A percentile compares a stretch with the other conserved stretches of the same genome.
Conservation (phyloP, 1,140 invertebrate species). For the Diabrotica undecimpunctata region DNA sequence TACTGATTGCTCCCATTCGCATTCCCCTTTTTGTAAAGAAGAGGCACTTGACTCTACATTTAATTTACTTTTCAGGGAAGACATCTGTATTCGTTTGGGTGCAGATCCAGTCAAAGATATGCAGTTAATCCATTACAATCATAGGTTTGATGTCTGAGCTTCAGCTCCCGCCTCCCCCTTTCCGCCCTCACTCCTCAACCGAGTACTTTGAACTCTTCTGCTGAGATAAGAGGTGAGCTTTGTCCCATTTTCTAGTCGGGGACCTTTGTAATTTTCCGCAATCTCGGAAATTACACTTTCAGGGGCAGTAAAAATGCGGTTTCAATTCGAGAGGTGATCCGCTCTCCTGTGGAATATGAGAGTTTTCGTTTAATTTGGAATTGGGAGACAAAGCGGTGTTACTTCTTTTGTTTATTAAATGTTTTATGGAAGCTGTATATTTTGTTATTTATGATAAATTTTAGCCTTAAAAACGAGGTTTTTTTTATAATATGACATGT, state of each 20-base stretch:
- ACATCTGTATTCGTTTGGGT: conserved; percentile 9
- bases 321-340: not conserved
- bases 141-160: conserved; percentile 13
- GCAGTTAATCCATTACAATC: conserved; percentile 23
- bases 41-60: conserved; percentile 13
- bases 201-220: conserved; percentile 16
- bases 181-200: not conserved
- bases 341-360: too few relatives aligned
- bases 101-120: conserved; percentile 17
- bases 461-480: too few relatives aligned
- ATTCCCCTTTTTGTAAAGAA: conserved; percentile 6
- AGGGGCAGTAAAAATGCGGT: not conserved
- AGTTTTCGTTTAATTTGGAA: too few relatives aligned
- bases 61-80: conserved; percentile 7
- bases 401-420: too few relatives aligned
- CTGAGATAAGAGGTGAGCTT: conserved; percentile 20
- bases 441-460: too few relatives aligned
- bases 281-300: conserved; percentile 16
- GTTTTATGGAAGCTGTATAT: too few relatives aligned
- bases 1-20: too few relatives aligned
- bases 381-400: too few relatives aligned
- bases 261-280: conserved; percentile 18
- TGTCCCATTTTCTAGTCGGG: conserved; percentile 15
- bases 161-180: not conserved
- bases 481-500: too few relatives aligned